Evolutionary conservation across 1,140 invertebrate genomes (phyloP).

Genomic region (Diorhabda elongata): DNA sequence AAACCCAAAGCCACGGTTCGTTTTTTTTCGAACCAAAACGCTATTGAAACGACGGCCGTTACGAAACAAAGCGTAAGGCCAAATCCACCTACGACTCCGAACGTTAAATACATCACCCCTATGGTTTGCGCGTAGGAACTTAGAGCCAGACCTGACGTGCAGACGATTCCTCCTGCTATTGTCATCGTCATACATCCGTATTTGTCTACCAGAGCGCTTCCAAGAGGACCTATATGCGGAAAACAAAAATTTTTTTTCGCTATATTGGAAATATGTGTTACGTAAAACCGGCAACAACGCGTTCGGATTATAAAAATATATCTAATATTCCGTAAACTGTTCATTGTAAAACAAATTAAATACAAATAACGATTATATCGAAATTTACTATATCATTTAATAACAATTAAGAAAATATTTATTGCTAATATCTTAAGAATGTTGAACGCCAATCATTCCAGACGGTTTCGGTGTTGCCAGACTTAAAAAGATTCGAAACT

Average conservation of each 20-base stretch:
- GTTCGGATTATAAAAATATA: no score
- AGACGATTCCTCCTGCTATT: constrained; percentile 72
- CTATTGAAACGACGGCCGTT: constrained; percentile 88
- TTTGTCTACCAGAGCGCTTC: constrained; percentile 81
- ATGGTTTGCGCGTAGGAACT: constrained; percentile 69
- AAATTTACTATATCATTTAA: no score
- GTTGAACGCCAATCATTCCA: no score
- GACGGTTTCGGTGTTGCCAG: no score
- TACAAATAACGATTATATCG: no score
- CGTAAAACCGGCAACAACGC: no score
- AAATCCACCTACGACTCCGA: constrained; percentile 80
- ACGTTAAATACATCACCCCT: constrained; percentile 77
- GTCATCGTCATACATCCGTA: constrained; percentile 85
- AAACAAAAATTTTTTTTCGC: not conserved
- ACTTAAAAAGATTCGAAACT: no score
- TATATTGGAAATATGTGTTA: no score
- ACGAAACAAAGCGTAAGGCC: constrained; percentile 85
- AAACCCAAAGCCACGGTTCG: constrained; percentile 88
- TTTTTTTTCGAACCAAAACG: constrained; percentile 94
- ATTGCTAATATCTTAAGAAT: no score
- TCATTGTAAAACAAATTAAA: no score
- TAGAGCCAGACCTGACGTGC: constrained; percentile 72
- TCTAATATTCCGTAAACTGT: no score
- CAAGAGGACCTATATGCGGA: constrained; percentile 53
- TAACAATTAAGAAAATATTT: no score